Evolutionary conservation across 2,888 invertebrate species (phyloP).

Genomic region (Lasioglossum vierecki): DNA sequence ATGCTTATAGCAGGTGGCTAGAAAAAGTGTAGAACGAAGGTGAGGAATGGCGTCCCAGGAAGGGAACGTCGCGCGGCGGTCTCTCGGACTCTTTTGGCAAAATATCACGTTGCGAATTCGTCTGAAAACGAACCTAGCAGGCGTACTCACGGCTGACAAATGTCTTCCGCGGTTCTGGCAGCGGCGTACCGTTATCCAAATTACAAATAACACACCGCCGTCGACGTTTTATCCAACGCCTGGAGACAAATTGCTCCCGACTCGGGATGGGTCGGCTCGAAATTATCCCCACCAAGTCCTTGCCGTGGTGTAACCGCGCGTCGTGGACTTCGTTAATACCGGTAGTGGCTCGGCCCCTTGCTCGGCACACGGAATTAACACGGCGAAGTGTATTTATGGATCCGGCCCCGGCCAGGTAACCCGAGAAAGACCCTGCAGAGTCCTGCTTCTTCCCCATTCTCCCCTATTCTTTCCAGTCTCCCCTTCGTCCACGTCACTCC

Average conservation of each 20-base stretch:
- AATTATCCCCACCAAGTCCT: conserved; percentile 65
- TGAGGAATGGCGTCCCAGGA: conserved; percentile 7
- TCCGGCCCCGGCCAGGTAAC: conserved; percentile 76
- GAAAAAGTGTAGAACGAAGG: background rate
- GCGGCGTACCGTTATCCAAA: conserved; percentile 74
- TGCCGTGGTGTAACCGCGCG: conserved; percentile 68
- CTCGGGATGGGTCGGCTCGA: conserved; percentile 66
- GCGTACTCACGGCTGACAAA: conserved; percentile 67
- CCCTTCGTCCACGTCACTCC: background rate
- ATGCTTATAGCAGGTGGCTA: conserved; percentile 15
- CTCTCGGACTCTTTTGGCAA: conserved; percentile 56
- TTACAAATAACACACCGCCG: conserved; percentile 74
- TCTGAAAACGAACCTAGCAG: conserved; percentile 63
- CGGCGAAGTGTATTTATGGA: conserved; percentile 81
- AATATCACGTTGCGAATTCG: conserved; percentile 65
- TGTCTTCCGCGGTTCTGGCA: conserved; percentile 73
- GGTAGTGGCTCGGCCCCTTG: conserved; percentile 79
- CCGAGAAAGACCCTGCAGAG: conserved; percentile 69
- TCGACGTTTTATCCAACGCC: conserved; percentile 73
- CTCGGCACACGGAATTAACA: conserved; percentile 80
- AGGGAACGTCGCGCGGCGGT: conserved; percentile 25
- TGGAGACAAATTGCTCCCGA: conserved; percentile 72
- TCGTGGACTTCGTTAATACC: conserved; percentile 80
- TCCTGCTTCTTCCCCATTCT: conserved; percentile 51
- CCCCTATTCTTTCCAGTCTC: conserved; percentile 26